Percentiles rank a stretch among this genome's conserved stretches.
Evolutionary conservation across 1,140 invertebrate genomes (phyloP).

Genomic region (Drusus annulatus): DNA sequence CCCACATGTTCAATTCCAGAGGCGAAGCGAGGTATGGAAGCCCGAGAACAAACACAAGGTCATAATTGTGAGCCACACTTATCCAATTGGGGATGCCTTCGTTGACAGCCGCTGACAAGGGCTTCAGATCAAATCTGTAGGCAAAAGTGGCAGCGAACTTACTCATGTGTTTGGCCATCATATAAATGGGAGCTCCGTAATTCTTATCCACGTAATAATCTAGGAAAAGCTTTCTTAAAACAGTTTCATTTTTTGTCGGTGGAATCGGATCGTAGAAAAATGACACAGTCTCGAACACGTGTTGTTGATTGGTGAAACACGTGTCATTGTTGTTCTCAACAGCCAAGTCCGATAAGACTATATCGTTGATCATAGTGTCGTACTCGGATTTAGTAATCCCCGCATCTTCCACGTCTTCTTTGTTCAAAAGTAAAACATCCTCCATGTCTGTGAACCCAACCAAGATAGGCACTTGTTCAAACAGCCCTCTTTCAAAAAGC

Average conservation of each 20-base stretch:
- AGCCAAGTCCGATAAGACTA: constrained; percentile 74
- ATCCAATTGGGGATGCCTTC: constrained; percentile 81
- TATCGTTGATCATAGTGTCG: constrained; percentile 75
- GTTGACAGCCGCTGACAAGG: constrained; percentile 74
- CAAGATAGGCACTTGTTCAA: constrained; percentile 78
- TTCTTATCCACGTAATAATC: constrained; percentile 82
- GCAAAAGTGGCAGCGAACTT: constrained; percentile 75
- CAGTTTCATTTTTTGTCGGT: constrained; percentile 72
- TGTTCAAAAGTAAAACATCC: constrained; percentile 76
- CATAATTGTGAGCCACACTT: constrained; percentile 83
- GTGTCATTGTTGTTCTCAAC: constrained; percentile 71
- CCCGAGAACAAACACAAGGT: constrained; percentile 85
- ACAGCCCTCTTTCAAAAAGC: constrained; percentile 73
- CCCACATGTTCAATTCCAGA: constrained; percentile 76
- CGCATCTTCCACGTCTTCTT: constrained; percentile 71
- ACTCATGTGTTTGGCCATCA: constrained; percentile 76
- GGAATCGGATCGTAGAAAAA: constrained; percentile 82
- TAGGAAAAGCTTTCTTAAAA: constrained; percentile 75
- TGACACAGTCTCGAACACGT: constrained; percentile 80
- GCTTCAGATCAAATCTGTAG: constrained; percentile 84
- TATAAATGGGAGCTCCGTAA: constrained; percentile 78
- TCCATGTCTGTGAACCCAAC: constrained; percentile 86
- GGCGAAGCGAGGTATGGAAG: constrained; percentile 77
- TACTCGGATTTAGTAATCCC: constrained; percentile 73
- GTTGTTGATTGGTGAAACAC: constrained; percentile 78